Evolutionary conservation across 2,797 vertebrate genomes (phyloP).

Genomic region (Bucorvus abyssinicus): DNA sequence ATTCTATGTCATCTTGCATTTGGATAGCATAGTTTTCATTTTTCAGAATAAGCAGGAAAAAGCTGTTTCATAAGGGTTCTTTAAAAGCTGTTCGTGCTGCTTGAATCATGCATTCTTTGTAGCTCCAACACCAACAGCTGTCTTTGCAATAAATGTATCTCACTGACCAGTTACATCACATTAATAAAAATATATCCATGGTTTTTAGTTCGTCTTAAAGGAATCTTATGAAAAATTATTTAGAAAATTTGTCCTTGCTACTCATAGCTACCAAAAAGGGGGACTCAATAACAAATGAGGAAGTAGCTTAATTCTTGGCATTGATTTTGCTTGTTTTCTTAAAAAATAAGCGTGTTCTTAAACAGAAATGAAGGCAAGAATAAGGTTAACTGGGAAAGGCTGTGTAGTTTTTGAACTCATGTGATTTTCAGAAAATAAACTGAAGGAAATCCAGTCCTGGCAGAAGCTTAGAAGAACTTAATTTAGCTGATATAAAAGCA

Average conservation of each 20-base stretch:
- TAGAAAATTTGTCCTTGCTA: neutral
- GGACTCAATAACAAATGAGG: neutral
- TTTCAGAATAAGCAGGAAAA: neutral
- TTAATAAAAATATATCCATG: neutral
- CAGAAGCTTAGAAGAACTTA: slow-evolving; percentile 18
- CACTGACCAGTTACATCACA: neutral
- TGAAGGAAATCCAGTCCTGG: slow-evolving; percentile 42
- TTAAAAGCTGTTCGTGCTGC: neutral
- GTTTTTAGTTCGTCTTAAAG: slow-evolving; percentile 2
- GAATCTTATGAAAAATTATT: neutral
- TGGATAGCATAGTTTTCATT: neutral
- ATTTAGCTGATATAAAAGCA: slow-evolving; percentile 14
- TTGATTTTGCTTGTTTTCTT: slow-evolving; percentile 1
- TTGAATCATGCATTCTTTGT: slow-evolving; percentile 5
- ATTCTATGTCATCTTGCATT: neutral
- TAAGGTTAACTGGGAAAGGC: slow-evolving; percentile 13
- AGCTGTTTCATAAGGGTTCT: slow-evolving; percentile 15
- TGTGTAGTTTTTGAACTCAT: slow-evolving; percentile 2
- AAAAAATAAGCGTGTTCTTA: neutral
- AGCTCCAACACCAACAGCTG: neutral
- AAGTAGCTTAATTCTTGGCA: slow-evolving; percentile 18
- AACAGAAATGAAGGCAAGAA: neutral
- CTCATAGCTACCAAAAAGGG: neutral
- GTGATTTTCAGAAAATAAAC: slow-evolving; percentile 51
- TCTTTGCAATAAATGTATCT: slow-evolving; percentile 7